phyloP scores from a whole-genome alignment of 2,113 vertebrate species.

The Deroptyus accipitrinus region DNA sequence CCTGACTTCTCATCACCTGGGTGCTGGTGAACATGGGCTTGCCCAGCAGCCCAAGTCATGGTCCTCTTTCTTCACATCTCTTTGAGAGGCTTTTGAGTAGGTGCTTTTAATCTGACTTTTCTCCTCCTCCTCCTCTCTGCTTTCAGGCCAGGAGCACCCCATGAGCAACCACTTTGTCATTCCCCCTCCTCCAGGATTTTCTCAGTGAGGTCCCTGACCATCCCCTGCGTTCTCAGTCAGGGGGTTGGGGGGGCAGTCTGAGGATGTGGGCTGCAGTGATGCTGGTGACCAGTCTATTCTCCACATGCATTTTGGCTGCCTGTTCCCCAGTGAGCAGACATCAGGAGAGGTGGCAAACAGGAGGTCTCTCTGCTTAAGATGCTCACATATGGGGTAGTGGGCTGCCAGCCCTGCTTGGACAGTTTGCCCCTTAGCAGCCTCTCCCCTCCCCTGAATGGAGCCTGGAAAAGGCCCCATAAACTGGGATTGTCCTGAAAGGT shows the following conservation, averaged over 20 bases:
- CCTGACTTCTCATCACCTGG: not conserved
- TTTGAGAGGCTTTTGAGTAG: not conserved
- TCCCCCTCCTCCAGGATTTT: not conserved
- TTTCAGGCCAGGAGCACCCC: not conserved
- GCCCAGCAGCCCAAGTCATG: rapidly evolving
- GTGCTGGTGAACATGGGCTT: not conserved
- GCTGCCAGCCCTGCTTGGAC: not conserved
- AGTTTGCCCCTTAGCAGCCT: not conserved
- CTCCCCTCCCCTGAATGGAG: not conserved
- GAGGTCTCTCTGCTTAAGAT: not conserved
- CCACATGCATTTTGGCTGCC: not conserved
- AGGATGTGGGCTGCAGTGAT: not conserved
- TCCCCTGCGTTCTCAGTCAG: not conserved
- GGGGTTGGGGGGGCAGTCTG: not conserved
- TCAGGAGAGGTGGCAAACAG: not conserved
- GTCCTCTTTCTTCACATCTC: not conserved
- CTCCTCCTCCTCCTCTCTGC: not conserved
- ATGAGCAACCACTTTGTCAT: not conserved
- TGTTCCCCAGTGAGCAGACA: not conserved
- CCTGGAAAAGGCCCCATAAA: not conserved
- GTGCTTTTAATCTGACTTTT: not conserved
- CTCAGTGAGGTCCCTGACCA: not conserved
- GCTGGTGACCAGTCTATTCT: too few relatives aligned
- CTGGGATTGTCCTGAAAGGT: not conserved
- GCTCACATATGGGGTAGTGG: rapidly evolving